Conservation (phyloP, 2,888 invertebrate genomes). For the Microplitis manilae region DNA sequence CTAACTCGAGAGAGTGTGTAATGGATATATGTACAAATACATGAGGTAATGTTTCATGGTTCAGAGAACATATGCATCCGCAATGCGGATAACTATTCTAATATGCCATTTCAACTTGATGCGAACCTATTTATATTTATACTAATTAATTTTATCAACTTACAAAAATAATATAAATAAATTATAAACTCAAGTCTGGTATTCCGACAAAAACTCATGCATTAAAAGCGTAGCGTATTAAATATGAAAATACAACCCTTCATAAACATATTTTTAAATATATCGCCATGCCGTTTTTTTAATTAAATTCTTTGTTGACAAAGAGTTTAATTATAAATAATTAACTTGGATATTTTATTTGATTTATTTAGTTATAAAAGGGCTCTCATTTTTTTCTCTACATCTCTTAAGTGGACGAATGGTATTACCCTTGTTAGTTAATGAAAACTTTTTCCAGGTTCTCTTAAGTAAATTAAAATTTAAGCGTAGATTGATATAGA, state of each 20-base stretch:
- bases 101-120: slow-evolving; percentile 30
- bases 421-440: too few relatives aligned
- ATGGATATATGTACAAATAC: slow-evolving; percentile 22
- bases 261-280: neutral
- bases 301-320: neutral
- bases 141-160: neutral
- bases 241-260: neutral
- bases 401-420: too few relatives aligned
- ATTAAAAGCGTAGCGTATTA: neutral
- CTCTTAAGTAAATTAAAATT: too few relatives aligned
- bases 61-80: slow-evolving; percentile 40
- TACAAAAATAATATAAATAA: slow-evolving; percentile 6
- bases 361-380: too few relatives aligned
- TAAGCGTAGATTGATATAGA: too few relatives aligned
- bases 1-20: neutral
- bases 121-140: slow-evolving; percentile 7
- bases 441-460: too few relatives aligned
- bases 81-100: slow-evolving; percentile 43
- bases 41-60: slow-evolving; percentile 41
- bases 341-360: too few relatives aligned
- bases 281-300: neutral
- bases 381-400: too few relatives aligned
- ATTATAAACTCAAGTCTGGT: neutral
- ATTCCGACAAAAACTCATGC: neutral
- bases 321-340: neutral